Percentiles rank a stretch among this genome's conserved stretches.
Evolutionary conservation across 1,140 invertebrate species (phyloP).

Genomic region (Halictus rubicundus): DNA sequence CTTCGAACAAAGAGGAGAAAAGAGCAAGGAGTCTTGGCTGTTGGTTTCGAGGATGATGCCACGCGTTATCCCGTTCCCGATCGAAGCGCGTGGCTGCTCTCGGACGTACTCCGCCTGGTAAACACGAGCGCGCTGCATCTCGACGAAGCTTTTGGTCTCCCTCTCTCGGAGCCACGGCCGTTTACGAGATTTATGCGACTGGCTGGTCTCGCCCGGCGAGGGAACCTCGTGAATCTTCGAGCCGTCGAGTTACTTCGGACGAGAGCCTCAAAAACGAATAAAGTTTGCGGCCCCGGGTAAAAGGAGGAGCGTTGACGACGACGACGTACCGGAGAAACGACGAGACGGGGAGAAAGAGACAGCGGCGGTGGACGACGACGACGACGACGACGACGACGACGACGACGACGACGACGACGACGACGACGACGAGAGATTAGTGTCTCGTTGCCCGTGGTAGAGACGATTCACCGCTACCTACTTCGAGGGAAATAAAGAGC

Average conservation of each 20-base stretch:
- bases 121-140: neutral
- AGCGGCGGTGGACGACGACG: too few relatives aligned
- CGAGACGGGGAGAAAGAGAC: neutral
- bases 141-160: too few relatives aligned
- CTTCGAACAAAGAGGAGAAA: slow-evolving; percentile 15
- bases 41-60: neutral
- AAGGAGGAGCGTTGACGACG: neutral
- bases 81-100: neutral
- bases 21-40: neutral
- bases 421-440: slow-evolving; percentile 51
- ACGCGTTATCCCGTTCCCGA: neutral
- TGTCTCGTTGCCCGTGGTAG: slow-evolving; percentile 47
- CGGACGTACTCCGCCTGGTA: too few relatives aligned
- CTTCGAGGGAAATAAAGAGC: neutral
- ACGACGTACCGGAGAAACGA: neutral
- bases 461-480: slow-evolving; percentile 24
- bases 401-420: too few relatives aligned
- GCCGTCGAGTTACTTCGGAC: slow-evolving; percentile 13
- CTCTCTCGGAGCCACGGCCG: neutral
- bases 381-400: slow-evolving; percentile 8
- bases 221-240: slow-evolving; percentile 3
- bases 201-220: neutral
- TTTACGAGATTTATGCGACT: neutral
- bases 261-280: slow-evolving; percentile 7
- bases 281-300: slow-evolving; percentile 4